Conservation (phyloP, 2,797 vertebrate species). For the Oreortyx pictus region DNA sequence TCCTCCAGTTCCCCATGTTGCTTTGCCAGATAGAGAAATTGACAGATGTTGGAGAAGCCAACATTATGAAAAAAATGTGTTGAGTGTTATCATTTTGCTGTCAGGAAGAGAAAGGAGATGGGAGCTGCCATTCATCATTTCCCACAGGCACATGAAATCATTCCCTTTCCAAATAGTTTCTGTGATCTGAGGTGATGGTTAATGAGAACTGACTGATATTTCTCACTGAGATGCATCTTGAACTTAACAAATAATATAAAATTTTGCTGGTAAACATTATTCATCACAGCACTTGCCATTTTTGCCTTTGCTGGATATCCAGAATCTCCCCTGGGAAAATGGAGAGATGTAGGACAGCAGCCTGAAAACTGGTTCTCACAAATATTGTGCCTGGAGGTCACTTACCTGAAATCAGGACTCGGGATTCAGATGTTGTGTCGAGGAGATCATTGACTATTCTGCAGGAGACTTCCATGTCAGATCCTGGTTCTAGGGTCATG, state of each 20-base stretch:
- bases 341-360: not conserved
- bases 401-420: conserved; percentile 31
- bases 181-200: too few species aligned
- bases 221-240: not conserved
- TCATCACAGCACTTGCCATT: not conserved
- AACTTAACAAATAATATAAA: too few species aligned
- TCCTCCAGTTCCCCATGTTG: not conserved
- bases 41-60: not conserved
- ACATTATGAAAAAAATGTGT: not conserved
- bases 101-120: not conserved
- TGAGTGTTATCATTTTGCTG: not conserved
- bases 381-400: not conserved
- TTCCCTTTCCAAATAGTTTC: not conserved
- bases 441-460: not conserved
- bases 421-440: not conserved
- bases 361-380: not conserved
- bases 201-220: not conserved
- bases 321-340: not conserved
- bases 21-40: not conserved
- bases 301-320: not conserved
- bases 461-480: conserved; percentile 14
- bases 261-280: not conserved
- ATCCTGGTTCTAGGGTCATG: not conserved
- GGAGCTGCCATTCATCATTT: not conserved
- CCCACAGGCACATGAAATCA: not conserved